phyloP scores from a whole-genome alignment of 2,888 invertebrate genomes.

The Timema podura region DNA sequence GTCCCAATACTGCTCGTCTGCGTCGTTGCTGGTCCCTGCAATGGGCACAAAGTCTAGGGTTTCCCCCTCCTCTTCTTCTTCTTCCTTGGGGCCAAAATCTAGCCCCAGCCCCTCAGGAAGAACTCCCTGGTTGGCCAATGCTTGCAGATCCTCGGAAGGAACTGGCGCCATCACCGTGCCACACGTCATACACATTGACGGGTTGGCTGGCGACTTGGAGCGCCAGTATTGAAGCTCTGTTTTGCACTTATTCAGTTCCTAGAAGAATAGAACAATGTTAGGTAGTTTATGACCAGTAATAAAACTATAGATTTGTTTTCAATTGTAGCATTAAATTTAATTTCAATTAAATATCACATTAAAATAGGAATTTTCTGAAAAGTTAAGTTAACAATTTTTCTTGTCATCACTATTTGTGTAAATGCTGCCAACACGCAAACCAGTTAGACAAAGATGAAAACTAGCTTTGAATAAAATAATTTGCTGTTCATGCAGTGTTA shows the following conservation, averaged over 20 bases:
- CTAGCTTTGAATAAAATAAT: too few relatives aligned
- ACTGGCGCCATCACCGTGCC: slow-evolving; percentile 57
- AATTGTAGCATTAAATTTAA: too few relatives aligned
- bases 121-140: slow-evolving; percentile 57
- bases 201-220: slow-evolving; percentile 76
- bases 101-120: slow-evolving; percentile 42
- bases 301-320: too few relatives aligned
- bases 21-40: slow-evolving; percentile 18
- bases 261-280: slow-evolving; percentile 32
- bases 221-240: slow-evolving; percentile 90
- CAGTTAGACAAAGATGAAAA: too few relatives aligned
- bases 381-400: too few relatives aligned
- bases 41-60: slow-evolving; percentile 17
- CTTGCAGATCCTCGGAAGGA: slow-evolving; percentile 57
- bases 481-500: too few relatives aligned
- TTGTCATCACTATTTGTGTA: too few relatives aligned
- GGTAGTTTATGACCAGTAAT: too few relatives aligned
- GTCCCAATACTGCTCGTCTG: background rate
- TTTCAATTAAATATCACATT: too few relatives aligned
- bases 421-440: too few relatives aligned
- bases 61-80: slow-evolving; percentile 8
- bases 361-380: too few relatives aligned
- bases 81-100: slow-evolving; percentile 1
- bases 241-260: slow-evolving; percentile 89
- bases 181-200: slow-evolving; percentile 69